Percentiles rank a stretch among this genome's conserved stretches.
phyloP scores from a whole-genome alignment of 2,113 vertebrate species.

The Petrocephalus microphthalmus region DNA sequence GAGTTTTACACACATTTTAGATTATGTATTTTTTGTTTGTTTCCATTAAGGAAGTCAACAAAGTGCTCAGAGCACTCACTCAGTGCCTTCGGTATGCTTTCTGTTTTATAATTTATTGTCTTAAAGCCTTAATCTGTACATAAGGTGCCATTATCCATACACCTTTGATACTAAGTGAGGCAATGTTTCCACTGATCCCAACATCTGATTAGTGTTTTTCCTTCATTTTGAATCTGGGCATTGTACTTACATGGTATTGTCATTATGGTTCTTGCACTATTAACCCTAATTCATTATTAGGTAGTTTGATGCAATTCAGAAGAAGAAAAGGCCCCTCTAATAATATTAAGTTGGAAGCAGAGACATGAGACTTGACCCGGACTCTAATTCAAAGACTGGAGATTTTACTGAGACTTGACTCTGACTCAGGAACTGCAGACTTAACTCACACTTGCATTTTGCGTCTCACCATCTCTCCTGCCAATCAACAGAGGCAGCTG shows the following conservation, averaged over 20 bases:
- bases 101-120: neutral
- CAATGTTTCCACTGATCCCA: neutral
- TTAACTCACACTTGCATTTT: neutral
- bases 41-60: neutral
- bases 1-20: neutral
- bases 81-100: neutral
- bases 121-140: neutral
- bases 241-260: neutral
- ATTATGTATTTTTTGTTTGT: neutral
- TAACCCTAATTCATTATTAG: neutral
- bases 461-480: neutral
- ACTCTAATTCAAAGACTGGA: neutral
- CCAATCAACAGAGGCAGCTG: neutral
- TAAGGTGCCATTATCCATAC: neutral
- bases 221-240: neutral
- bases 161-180: neutral
- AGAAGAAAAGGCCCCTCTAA: neutral
- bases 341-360: neutral
- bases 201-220: neutral
- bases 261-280: neutral
- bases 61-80: neutral
- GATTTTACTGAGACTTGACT: neutral
- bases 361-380: neutral
- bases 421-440: neutral
- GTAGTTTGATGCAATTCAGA: neutral